Percentiles rank a stretch among this genome's conserved stretches.
Conservation (phyloP, 2,113 vertebrate species). For the Anser brachyrhynchus region DNA sequence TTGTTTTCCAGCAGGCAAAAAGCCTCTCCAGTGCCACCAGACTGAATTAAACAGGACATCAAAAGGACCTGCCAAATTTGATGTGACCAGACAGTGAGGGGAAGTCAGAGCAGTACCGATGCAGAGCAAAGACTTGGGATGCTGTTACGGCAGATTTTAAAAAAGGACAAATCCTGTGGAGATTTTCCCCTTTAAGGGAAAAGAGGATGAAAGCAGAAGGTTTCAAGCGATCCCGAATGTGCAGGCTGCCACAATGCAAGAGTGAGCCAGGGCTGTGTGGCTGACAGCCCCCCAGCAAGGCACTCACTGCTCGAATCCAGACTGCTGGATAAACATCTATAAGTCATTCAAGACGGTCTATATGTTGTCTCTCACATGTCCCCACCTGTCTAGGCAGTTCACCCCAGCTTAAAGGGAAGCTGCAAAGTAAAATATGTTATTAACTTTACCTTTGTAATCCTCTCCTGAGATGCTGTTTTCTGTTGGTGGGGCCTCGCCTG, state of each 20-base stretch:
- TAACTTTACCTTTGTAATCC: not conserved
- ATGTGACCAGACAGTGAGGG: not conserved
- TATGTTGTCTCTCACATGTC: not conserved
- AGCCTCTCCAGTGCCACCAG: not conserved
- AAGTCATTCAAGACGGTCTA: not conserved
- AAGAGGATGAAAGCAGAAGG: not conserved
- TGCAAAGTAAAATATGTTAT: not conserved
- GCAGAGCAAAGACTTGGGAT: not conserved
- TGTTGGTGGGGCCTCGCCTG: too few species aligned
- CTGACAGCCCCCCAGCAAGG: not conserved
- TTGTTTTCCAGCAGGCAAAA: not conserved
- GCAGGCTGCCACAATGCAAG: not conserved
- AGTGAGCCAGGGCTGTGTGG: not conserved
- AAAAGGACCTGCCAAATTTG: not conserved
- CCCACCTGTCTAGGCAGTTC: not conserved
- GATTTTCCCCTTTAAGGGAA: not conserved
- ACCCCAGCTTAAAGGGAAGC: not conserved
- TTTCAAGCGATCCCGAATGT: fast-evolving
- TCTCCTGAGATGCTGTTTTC: not conserved
- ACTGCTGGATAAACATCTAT: not conserved
- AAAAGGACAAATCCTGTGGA: not conserved
- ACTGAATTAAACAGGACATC: constrained; percentile 51
- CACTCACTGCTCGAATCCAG: fast-evolving
- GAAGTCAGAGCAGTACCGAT: not conserved
- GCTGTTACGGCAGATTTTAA: not conserved